Conservation (phyloP, 2,888 invertebrate species). For the Ornithoptera priamus region DNA sequence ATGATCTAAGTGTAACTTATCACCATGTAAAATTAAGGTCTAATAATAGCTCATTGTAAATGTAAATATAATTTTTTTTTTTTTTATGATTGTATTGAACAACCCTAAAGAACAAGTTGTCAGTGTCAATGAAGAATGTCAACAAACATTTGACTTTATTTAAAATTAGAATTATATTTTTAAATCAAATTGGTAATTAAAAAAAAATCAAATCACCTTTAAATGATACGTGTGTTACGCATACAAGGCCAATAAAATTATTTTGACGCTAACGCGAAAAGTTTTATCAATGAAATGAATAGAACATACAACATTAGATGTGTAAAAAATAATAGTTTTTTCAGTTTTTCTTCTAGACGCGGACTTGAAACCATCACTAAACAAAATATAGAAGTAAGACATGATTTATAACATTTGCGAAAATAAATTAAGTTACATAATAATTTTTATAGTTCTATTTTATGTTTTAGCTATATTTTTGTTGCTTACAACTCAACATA, state of each 20-base stretch:
- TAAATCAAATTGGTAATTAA: no score
- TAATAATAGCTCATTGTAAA: no score
- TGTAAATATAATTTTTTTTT: no score
- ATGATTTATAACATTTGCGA: not conserved
- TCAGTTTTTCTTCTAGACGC: constrained; percentile 22
- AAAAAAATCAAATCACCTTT: not conserved
- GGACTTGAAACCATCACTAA: constrained; percentile 30
- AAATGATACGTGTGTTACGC: not conserved
- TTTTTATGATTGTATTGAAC: no score
- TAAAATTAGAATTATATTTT: not conserved
- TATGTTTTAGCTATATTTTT: no score
- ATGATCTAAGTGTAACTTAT: no score
- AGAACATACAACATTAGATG: not conserved
- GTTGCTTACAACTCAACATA: no score
- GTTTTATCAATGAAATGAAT: constrained; percentile 8
- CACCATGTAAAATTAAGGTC: no score
- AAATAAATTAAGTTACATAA: not conserved
- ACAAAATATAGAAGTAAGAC: constrained; percentile 23
- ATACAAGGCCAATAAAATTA: not conserved
- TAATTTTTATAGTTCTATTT: no score
- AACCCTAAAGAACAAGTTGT: not conserved
- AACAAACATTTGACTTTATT: not conserved
- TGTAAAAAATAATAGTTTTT: constrained; percentile 3
- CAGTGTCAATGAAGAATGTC: not conserved
- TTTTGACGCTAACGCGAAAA: not conserved